phyloP scores from a whole-genome alignment of 92 coral and sea anemone species.

The Porites cylindrica region DNA sequence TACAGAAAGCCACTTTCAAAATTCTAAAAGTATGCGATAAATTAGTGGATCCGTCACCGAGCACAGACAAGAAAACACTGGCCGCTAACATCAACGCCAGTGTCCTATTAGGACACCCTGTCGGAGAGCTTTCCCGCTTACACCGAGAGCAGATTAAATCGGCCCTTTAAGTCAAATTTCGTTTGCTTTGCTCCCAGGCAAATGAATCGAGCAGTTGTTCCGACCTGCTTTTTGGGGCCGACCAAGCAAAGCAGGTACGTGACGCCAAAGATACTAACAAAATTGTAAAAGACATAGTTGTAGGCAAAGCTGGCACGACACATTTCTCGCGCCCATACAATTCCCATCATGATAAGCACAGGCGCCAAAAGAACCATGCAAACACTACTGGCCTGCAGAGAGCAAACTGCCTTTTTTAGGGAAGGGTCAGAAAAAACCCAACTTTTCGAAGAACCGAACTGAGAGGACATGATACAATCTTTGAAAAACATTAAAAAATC shows the following conservation, averaged over 20 bases:
- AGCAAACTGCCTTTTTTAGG: not conserved
- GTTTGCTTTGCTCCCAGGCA: not conserved
- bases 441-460: too few species aligned
- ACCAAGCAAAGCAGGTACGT: constrained; percentile 50
- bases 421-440: too few species aligned
- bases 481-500: too few species aligned
- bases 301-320: constrained; percentile 4
- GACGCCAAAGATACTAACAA: constrained; percentile 63
- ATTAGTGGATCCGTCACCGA: too few species aligned
- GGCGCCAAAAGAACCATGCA: constrained; percentile 9
- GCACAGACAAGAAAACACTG: too few species aligned
- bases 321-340: constrained; percentile 12
- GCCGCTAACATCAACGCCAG: not conserved
- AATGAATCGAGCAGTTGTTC: not conserved
- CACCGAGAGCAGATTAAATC: constrained; percentile 50
- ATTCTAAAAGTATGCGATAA: too few species aligned
- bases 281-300: constrained; percentile 29
- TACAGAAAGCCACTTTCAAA: too few species aligned
- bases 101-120: not conserved
- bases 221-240: constrained; percentile 40
- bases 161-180: constrained; percentile 30
- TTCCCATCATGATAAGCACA: constrained; percentile 18
- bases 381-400: constrained; percentile 35
- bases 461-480: too few species aligned
- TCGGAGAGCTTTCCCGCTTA: constrained; percentile 24